Evolutionary conservation across 2,113 vertebrate species (phyloP).

Genomic region (Catharus fuscescens): DNA sequence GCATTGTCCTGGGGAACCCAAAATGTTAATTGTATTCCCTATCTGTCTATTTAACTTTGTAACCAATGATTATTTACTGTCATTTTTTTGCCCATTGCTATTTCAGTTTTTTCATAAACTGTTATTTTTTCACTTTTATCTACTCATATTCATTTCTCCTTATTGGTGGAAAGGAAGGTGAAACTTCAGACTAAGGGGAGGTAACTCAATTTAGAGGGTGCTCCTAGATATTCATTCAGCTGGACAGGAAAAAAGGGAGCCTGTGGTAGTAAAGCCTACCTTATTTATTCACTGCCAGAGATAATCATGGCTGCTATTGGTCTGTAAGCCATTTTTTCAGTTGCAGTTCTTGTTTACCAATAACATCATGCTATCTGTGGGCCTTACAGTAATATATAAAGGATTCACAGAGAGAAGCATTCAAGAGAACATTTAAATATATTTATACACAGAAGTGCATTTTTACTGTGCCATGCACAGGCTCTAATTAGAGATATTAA

Average conservation of each 20-base stretch:
- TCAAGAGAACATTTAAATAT: background rate
- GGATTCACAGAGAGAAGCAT: background rate
- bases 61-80: background rate
- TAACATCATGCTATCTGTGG: background rate
- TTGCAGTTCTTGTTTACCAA: background rate
- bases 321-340: background rate
- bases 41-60: background rate
- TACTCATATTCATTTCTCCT: background rate
- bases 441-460: background rate
- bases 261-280: background rate
- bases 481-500: no score
- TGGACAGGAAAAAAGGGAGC: background rate
- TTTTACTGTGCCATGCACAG: background rate
- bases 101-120: background rate
- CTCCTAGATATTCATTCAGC: background rate
- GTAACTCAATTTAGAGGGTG: background rate
- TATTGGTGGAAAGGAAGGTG: background rate
- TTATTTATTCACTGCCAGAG: background rate
- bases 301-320: background rate
- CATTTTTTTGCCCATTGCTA: background rate
- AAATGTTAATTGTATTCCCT: background rate
- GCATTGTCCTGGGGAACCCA: background rate
- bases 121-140: background rate
- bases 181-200: background rate
- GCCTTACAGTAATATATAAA: background rate